Base-by-base conservation (phyloP, 2,113 vertebrate species). In the Pomatorhinus ruficollis region DNA sequence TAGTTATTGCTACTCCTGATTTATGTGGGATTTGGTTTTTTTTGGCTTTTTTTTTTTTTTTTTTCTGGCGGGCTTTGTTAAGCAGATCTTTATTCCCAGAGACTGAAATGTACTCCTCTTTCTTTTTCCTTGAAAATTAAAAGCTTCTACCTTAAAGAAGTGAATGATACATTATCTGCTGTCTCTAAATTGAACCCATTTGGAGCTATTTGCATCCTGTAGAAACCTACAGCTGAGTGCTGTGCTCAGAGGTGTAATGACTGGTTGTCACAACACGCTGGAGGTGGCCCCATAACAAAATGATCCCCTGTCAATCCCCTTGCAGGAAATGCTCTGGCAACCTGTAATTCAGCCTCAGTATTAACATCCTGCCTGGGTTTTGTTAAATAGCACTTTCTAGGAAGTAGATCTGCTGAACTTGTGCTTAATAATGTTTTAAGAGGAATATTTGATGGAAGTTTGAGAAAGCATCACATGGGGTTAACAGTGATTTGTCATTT, bases 201-300 rank as follows among this genome's bases (percentile, higher is more conserved):
- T 99, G 98, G 96, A 98, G 98, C 99, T 99, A 99, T 99, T 99
- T 99, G 99, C 99, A 99, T 99, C 98, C 98, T 98, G 98, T 97
- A 98, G 98, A 98, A 99, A 99, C 98, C 98, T 98, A 98, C 98
- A 99, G 99, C 99, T 99, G 99, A 99, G 99, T 99, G 98, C 98
- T 98, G 98, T 98, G 98, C 98, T 97, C 97, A 96, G 98, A 98
- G 98, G 98, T 98, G 98, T 99, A 99, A 99, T 99, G 99, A 99
- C 97, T 97, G 99, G 99, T 99, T 99, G 99, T 99, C 99, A 99
- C 99, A 99, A 99, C 99, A 99, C 99, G 98, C 99, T 98, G 99
- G 99, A 99, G 99, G 99, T 99, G 99, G 99, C 98, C 99, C 98
- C 98, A 98, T 98, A 97, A 98, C 99, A 98, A 99, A 99, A 99